Conservation (phyloP, 1,140 invertebrate genomes). For the Ostrea denselamellosa region DNA sequence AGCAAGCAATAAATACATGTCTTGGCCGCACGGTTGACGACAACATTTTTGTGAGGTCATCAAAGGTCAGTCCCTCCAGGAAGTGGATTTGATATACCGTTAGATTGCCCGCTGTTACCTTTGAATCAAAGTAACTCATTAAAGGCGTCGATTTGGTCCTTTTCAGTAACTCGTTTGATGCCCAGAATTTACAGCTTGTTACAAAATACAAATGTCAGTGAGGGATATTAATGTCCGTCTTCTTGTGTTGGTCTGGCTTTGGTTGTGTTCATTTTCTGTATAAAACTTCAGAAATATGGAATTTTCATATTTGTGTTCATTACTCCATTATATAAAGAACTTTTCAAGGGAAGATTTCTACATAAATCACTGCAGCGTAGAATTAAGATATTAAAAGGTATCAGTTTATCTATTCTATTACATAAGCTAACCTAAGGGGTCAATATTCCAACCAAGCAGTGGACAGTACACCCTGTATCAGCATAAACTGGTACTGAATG, state of each 20-base stretch:
- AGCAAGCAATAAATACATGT: not conserved
- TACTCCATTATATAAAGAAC: not conserved
- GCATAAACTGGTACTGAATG: too few relatives aligned
- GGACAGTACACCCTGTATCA: too few relatives aligned
- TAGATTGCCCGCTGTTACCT: conserved; percentile 14
- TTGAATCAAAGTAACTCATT: conserved; percentile 34
- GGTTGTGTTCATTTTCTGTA: not conserved
- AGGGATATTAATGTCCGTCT: not conserved
- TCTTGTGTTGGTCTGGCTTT: not conserved
- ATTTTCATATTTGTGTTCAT: too few relatives aligned
- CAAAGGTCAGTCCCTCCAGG: conserved; percentile 11
- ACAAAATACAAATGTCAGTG: conserved; percentile 13
- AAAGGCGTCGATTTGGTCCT: not conserved
- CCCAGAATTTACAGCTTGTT: conserved; percentile 16
- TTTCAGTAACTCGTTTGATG: conserved; percentile 7
- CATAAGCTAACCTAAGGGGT: too few relatives aligned
- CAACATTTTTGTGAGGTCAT: not conserved
- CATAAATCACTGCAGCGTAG: too few relatives aligned
- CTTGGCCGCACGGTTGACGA: not conserved
- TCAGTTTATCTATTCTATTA: too few relatives aligned
- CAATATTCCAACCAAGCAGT: too few relatives aligned
- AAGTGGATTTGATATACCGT: not conserved
- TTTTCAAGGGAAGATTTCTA: not conserved
- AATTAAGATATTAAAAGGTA: not conserved
- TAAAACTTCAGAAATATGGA: not conserved